Evolutionary conservation across 2,888 invertebrate genomes (phyloP), one percentile per base, ranked within the genome.

Genomic region (Philaethria dido): DNA sequence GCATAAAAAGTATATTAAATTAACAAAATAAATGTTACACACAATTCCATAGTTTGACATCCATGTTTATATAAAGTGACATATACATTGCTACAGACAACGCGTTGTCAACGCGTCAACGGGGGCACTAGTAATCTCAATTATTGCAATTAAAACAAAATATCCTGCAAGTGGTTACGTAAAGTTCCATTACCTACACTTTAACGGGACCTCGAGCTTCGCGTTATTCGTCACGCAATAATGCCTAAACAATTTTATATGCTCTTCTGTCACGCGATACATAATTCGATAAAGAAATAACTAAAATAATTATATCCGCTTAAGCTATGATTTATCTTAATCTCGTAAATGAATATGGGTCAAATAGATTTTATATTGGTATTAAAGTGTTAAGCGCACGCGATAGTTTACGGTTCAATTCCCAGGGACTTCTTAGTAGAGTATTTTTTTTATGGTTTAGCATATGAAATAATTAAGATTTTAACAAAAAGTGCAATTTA

Each of bases 241-340:
- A 57, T 50, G 42, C 48, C 25, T 50, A 64, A 48, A 64, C 50
- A 64, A 64, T 64, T 64, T 59, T 59, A 59, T 64, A 59, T 50
- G 39, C 50, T 48, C 13, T 13, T 20, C 18, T 47, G 66, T 50
- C 67, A 67, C 67, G 67, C 67, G 50, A 67, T 42, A 33, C 36
- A 33, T 67, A 63, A 63, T 50, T 62, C 66, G 62, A 66, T 62
- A 62, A 62, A 33, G 64, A 25, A 64, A 57, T 64, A 64, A 64
- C 57, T 22, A 44, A 64, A 47, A 39, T 39, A 57, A 62, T 62
- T 48, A 42, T 57, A 57, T 42, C 57, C 57, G 57, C 18, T 42
- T 54, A 13, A 54, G 20, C 13, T 44, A 20, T 44, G 20, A 20
- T 62, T 50, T 48, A 50, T 45, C 36, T 62, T 62, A 62, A 62